Conservation (phyloP, 2,113 vertebrate genomes). For the Rhinopomastus cyanomelas region DNA sequence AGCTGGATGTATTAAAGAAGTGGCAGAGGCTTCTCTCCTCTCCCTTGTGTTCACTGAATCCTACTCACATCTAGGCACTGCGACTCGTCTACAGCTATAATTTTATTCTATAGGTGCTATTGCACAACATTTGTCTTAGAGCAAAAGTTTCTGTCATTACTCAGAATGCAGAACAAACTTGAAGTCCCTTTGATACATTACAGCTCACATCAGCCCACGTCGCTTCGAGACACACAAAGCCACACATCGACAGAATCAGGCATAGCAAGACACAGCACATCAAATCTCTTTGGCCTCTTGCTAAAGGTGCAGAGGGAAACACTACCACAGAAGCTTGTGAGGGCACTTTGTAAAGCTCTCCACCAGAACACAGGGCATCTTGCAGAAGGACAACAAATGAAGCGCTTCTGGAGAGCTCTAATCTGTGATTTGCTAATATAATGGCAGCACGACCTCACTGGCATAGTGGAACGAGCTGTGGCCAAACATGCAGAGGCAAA, state of each 20-base stretch:
- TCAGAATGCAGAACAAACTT: slow-evolving; percentile 31
- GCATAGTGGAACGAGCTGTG: neutral
- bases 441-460: slow-evolving; percentile 6
- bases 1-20: neutral
- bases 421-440: slow-evolving; percentile 20
- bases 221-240: slow-evolving; percentile 32
- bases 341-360: slow-evolving; percentile 30
- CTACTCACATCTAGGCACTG: neutral
- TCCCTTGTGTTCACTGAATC: neutral
- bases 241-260: slow-evolving; percentile 17
- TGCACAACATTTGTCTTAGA: slow-evolving; percentile 14
- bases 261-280: slow-evolving; percentile 50
- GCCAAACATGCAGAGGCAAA: slow-evolving; percentile 32
- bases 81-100: neutral
- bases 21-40: neutral
- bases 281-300: slow-evolving; percentile 49
- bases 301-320: slow-evolving; percentile 34
- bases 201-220: slow-evolving; percentile 33
- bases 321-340: neutral
- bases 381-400: neutral
- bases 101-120: slow-evolving; percentile 5
- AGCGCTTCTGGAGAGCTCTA: slow-evolving; percentile 5
- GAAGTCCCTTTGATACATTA: slow-evolving; percentile 38
- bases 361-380: neutral
- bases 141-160: slow-evolving; percentile 40